Conservation (phyloP, 1,140 invertebrate genomes). For the Drosophila pallidifrons region DNA sequence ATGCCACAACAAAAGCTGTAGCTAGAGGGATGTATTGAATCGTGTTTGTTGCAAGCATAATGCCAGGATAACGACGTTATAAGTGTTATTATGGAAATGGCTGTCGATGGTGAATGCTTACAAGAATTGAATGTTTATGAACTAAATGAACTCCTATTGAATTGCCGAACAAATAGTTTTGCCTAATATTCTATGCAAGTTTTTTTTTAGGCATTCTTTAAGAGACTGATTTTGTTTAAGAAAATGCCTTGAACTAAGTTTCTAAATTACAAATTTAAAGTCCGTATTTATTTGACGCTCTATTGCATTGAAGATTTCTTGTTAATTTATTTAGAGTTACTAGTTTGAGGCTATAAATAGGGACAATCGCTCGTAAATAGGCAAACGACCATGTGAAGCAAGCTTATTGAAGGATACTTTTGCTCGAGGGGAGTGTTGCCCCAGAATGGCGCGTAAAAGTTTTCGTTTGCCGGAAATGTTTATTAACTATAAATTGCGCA, state of each 20-base stretch:
- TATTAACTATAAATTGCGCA: slow-evolving; percentile 81
- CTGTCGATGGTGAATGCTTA: background rate
- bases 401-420: background rate
- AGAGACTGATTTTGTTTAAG: too few relatives aligned
- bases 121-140: background rate
- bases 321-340: slow-evolving; percentile 2
- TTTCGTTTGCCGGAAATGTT: slow-evolving; percentile 70
- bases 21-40: background rate
- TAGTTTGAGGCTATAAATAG: slow-evolving; percentile 1
- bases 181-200: background rate
- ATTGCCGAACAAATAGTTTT: background rate
- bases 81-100: background rate
- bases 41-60: background rate
- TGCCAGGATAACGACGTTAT: background rate
- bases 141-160: background rate
- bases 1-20: slow-evolving; percentile 37
- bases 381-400: background rate
- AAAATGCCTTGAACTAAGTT: too few relatives aligned
- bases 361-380: background rate
- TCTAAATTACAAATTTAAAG: background rate
- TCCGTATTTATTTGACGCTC: background rate
- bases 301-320: background rate
- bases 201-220: too few relatives aligned
- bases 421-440: slow-evolving; percentile 13
- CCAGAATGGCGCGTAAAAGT: slow-evolving; percentile 36